These are phyloP conservation scores for Sphaerophoria taeniata DNA, from an alignment of 2,888 invertebrate species.

Conservation along the genomic window DNA sequence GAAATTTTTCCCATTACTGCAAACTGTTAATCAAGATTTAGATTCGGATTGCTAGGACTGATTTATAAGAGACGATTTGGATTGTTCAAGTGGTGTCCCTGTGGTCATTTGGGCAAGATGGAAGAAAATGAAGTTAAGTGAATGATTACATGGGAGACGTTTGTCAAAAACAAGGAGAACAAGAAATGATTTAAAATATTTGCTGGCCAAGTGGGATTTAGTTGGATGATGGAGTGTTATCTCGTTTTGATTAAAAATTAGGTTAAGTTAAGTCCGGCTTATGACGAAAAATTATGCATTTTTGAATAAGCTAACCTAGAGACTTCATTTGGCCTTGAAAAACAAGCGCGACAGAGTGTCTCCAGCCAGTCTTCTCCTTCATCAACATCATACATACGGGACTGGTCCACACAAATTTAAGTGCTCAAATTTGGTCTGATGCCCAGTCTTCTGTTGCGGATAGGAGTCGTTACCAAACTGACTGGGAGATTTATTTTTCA, in stretches of 20 bases:
- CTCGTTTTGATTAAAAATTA: background rate
- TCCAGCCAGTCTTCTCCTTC: no score
- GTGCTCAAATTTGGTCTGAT: no score
- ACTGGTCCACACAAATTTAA: no score
- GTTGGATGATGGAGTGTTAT: background rate
- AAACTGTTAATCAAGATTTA: conserved; percentile 49
- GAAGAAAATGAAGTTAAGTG: background rate
- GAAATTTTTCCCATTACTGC: conserved; percentile 31
- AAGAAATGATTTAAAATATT: background rate
- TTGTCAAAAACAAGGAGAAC: background rate
- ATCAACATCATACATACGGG: no score
- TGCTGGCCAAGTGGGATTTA: background rate
- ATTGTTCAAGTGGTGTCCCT: background rate
- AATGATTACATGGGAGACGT: background rate
- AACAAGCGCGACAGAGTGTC: no score
- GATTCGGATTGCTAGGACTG: conserved; percentile 1
- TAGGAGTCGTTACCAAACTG: no score
- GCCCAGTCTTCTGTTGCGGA: no score
- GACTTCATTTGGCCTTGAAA: no score
- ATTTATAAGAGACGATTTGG: conserved; percentile 38
- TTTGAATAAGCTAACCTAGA: no score
- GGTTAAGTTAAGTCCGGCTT: no score
- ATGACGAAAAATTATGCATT: no score
- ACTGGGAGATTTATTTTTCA: no score
- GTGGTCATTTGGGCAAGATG: conserved; percentile 1